Conservation (phyloP, 2,113 vertebrate species). For the Entelurus aequoreus region DNA sequence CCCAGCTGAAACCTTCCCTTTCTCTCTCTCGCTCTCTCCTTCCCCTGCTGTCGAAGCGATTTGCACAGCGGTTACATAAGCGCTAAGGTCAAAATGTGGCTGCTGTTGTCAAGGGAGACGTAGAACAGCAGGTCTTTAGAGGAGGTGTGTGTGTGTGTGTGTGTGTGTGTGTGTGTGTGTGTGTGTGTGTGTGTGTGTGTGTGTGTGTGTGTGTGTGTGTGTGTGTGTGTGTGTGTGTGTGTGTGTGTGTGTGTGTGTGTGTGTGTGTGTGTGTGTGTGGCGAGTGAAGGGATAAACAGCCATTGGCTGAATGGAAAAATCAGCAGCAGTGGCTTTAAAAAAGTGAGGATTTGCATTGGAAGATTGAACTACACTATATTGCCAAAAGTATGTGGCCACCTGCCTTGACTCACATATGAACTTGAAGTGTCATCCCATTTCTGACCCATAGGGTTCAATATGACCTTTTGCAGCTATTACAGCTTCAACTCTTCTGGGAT, state of each 20-base stretch:
- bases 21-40: constrained; percentile 1
- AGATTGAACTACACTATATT: not conserved
- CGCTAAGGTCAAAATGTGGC: constrained; percentile 63
- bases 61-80: constrained; percentile 59
- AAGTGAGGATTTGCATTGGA: constrained; percentile 3
- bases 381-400: no score
- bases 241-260: constrained; percentile 10
- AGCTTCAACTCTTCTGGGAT: no score
- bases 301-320: not conserved
- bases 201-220: no score
- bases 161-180: no score
- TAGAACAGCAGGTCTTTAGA: constrained; percentile 50
- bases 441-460: no score
- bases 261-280: no score
- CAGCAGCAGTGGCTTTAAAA: constrained; percentile 2
- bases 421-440: no score
- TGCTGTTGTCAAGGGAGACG: constrained; percentile 63
- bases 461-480: no score
- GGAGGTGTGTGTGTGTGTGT: constrained; percentile 22
- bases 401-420: no score
- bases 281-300: constrained; percentile 24
- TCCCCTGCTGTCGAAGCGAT: constrained; percentile 33
- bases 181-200: no score
- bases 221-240: no score
- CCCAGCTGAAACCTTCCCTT: constrained; percentile 18